Conservation (phyloP, 2,888 invertebrate genomes). For the Nipponacmea schrenckii region DNA sequence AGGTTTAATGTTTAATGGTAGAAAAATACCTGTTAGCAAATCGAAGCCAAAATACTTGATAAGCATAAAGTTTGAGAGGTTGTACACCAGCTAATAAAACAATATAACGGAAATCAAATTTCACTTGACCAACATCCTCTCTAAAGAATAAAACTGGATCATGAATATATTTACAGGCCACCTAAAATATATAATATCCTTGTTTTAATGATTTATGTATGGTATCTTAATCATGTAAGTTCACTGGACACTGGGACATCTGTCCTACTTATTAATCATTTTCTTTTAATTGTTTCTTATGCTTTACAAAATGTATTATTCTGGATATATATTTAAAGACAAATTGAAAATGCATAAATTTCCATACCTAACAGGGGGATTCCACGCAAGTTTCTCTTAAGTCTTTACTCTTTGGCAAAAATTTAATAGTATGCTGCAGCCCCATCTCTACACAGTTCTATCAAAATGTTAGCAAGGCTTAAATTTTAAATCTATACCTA, state of each 20-base stretch:
- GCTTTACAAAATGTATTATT: too few relatives aligned
- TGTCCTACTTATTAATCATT: too few relatives aligned
- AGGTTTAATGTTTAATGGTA: too few relatives aligned
- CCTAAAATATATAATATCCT: constrained; percentile 51
- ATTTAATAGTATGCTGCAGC: neutral
- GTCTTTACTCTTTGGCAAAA: too few relatives aligned
- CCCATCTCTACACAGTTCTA: neutral
- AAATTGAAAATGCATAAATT: too few relatives aligned
- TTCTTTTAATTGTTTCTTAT: too few relatives aligned
- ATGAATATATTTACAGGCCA: constrained; percentile 74
- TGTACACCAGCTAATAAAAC: constrained; percentile 80
- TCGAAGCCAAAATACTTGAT: constrained; percentile 79
- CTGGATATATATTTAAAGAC: too few relatives aligned
- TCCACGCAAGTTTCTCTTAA: too few relatives aligned
- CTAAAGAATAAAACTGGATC: constrained; percentile 84
- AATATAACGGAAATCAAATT: constrained; percentile 92
- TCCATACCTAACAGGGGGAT: too few relatives aligned
- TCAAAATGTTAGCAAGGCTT: too few relatives aligned
- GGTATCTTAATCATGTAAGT: too few relatives aligned
- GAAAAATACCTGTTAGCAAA: constrained; percentile 78
- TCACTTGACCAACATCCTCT: constrained; percentile 78
- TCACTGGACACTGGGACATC: too few relatives aligned
- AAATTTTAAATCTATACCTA: constrained; percentile 59
- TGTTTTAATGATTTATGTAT: neutral
- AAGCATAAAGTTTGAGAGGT: constrained; percentile 75